These are phyloP conservation scores for Yoshiicerus persimilis DNA, from an alignment of 1,140 invertebrate species.

Conservation along the genomic window DNA sequence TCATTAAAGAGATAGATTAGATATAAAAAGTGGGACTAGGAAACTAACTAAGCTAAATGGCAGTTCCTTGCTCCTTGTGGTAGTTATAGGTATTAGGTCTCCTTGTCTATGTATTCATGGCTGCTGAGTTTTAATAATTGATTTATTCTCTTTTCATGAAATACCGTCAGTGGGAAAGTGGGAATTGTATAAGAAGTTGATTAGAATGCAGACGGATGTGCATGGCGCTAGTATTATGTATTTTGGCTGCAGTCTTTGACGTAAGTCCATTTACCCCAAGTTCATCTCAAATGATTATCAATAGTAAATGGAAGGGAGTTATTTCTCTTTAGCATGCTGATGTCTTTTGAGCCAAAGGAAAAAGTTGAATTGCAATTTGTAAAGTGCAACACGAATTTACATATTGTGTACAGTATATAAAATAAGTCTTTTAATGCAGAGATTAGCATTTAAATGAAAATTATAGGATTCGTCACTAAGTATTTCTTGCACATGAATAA, in stretches of 20 bases:
- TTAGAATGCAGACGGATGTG: neutral
- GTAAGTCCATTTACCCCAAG: neutral
- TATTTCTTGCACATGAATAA: neutral
- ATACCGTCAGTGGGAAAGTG: neutral
- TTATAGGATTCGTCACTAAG: neutral
- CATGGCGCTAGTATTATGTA: neutral
- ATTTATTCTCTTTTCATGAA: neutral
- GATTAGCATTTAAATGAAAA: conserved; percentile 14
- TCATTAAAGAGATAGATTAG: neutral
- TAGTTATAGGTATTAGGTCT: neutral
- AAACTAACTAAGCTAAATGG: neutral
- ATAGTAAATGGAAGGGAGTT: neutral
- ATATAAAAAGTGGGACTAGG: neutral
- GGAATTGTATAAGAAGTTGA: neutral
- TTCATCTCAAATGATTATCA: neutral
- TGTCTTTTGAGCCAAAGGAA: neutral
- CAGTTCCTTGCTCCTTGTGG: neutral
- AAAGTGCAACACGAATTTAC: neutral
- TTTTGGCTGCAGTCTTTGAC: neutral
- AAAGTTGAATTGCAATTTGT: neutral
- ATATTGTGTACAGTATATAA: neutral
- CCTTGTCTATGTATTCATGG: neutral
- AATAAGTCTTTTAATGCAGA: neutral
- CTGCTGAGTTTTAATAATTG: neutral
- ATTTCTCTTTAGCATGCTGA: neutral